Conservation (phyloP, 2,888 invertebrate genomes). For the Pyrrhosoma nymphula region DNA sequence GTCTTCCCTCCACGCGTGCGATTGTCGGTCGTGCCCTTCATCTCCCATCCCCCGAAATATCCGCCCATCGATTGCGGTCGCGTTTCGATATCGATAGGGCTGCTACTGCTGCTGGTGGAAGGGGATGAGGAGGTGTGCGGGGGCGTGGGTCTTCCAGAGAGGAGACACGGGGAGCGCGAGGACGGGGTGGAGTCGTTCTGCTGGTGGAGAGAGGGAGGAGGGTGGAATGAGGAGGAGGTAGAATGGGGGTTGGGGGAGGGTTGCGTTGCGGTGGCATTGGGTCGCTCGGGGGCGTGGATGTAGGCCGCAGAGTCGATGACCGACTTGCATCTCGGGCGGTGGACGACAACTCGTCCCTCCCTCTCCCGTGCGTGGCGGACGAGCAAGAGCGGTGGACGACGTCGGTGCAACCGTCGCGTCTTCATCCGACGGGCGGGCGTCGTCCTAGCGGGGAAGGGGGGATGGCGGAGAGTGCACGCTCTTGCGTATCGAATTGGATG, state of each 20-base stretch:
- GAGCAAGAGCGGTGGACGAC: neutral
- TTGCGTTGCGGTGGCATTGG: neutral
- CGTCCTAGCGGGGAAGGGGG: too few species aligned
- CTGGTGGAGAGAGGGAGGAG: neutral
- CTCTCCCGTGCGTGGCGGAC: neutral
- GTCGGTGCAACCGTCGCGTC: neutral
- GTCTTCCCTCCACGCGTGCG: too few species aligned
- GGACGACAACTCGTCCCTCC: neutral
- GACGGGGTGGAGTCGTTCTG: neutral
- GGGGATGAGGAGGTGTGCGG: neutral
- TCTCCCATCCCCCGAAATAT: neutral
- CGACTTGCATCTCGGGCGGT: slow-evolving; percentile 10
- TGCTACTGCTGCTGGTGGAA: neutral
- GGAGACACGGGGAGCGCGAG: too few species aligned
- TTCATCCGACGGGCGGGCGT: too few species aligned
- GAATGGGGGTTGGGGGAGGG: neutral
- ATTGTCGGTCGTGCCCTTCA: neutral
- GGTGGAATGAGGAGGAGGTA: too few species aligned
- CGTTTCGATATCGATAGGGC: too few species aligned
- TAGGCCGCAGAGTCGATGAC: slow-evolving; percentile 63
- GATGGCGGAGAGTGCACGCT: too few species aligned
- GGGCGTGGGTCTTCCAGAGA: too few species aligned
- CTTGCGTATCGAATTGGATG: too few species aligned
- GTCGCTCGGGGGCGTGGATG: neutral
- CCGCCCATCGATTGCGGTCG: neutral